Evolutionary conservation across 2,888 invertebrate species (phyloP), one percentile per base, ranked within the genome.

Genomic region (Eilema depressum): DNA sequence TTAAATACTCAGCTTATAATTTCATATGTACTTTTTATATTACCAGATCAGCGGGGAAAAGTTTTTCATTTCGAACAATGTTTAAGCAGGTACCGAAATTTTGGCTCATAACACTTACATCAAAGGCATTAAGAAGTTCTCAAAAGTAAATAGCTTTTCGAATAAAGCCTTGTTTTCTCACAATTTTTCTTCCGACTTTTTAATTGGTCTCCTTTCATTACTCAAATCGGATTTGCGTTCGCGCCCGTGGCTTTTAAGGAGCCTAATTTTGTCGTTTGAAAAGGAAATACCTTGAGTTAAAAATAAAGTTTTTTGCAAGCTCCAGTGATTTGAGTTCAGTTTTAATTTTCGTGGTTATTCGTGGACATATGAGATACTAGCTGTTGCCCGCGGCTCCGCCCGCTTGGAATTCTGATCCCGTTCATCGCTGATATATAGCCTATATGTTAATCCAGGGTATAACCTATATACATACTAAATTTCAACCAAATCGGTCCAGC

Each of bases 211-310:
- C 88, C 86, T 92, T 92, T 92, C 89, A 91, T 92, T 92, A 90
- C 89, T 89, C 86, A 90, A 92, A 93, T 92, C 91, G 87, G 92
- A 92, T 93, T 93, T 91, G 89, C 86, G 88, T 92, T 90, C 87
- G 83, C 91, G 89, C 88, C 89, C 85, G 86, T 84, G 88, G 88
- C 89, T 87, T 86, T 88, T 87, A 88, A 88, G 88, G 85, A 84
- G 86, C 85, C 89, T 91, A 91, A 91, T 90, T 91, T 89, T 86
- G 75, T 76, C 76, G 73, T 75, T 63, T 72, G 64, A 74, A 75
- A 74, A 74, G 71, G 63, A 85, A 85, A 81, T 81, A 79, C 81
- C 78, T 78, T 71, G 71, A 80, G 74, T 81, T 83, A 73, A 78
- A 83, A 85, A 84, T 83, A 79, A 82, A 82, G 81, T 81, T 83